phyloP scores from a whole-genome alignment of 2,888 invertebrate genomes.

The Selenia dentaria region DNA sequence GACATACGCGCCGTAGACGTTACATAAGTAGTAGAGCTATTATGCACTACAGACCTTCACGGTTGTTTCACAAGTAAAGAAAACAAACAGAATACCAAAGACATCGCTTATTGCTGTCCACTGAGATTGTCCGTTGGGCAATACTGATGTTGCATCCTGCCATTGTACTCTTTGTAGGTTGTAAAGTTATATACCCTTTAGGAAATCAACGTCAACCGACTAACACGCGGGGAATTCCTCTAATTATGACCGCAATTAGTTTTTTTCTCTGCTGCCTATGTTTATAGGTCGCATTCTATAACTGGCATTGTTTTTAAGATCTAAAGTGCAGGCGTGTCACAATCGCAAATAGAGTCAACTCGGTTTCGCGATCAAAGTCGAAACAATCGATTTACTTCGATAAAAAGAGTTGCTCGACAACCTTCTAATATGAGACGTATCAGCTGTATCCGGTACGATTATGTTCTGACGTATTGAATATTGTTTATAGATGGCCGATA shows the following conservation, averaged over 20 bases:
- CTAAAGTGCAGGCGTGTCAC: constrained; percentile 15
- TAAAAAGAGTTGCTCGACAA: constrained; percentile 51
- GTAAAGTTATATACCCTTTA: constrained; percentile 13
- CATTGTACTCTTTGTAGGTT: constrained; percentile 13
- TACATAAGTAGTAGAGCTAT: too few relatives aligned
- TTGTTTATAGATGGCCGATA: constrained; percentile 39
- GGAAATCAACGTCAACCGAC: background rate
- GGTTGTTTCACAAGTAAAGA: constrained; percentile 53
- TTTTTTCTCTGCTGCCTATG: constrained; percentile 16
- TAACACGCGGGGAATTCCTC: constrained; percentile 24
- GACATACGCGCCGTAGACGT: too few relatives aligned
- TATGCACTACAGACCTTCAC: too few relatives aligned
- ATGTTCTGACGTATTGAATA: constrained; percentile 61
- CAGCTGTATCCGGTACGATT: constrained; percentile 66
- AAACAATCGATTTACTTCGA: constrained; percentile 32
- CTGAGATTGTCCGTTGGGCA: constrained; percentile 36
- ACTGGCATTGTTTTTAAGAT: constrained; percentile 10
- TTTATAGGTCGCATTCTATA: constrained; percentile 7
- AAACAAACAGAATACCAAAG: constrained; percentile 47
- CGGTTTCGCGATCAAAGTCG: constrained; percentile 12
- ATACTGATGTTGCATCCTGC: constrained; percentile 22
- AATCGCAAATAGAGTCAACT: constrained; percentile 7
- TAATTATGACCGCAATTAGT: constrained; percentile 25
- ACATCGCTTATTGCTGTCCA: constrained; percentile 52
- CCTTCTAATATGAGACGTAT: constrained; percentile 61